A percentile compares a stretch with the other conserved stretches of the same genome.
Evolutionary conservation across 64 coral and sea anemone species (phyloP).

Genomic region (Pachyseris speciosa): DNA sequence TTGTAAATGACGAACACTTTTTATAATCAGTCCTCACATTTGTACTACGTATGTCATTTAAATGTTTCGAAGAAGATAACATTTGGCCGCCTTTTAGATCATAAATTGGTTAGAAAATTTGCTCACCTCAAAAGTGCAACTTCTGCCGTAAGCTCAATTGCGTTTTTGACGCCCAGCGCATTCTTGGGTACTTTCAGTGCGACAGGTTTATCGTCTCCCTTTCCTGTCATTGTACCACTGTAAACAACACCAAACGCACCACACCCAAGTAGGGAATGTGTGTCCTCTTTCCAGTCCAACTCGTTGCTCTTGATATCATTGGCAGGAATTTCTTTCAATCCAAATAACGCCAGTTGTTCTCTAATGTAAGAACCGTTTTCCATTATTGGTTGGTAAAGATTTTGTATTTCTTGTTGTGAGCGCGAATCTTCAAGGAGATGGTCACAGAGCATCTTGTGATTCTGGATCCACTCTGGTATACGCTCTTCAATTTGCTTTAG

Average conservation of each 20-base stretch:
- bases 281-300: background rate
- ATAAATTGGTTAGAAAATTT: background rate
- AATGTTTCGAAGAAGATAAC: background rate
- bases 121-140: conserved; percentile 24
- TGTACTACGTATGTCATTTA: background rate
- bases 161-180: background rate
- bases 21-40: no score
- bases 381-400: conserved; percentile 1
- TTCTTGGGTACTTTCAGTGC: background rate
- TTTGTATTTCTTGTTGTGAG: background rate
- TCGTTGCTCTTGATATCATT: background rate
- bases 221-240: background rate
- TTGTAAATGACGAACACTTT: no score
- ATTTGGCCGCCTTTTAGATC: background rate
- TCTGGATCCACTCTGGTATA: background rate
- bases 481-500: background rate
- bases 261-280: background rate
- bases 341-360: conserved; percentile 5
- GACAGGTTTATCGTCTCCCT: background rate
- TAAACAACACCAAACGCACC: background rate
- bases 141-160: background rate
- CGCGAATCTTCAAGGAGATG: background rate
- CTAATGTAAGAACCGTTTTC: background rate
- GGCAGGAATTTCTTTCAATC: background rate
- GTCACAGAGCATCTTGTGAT: background rate